These are phyloP conservation scores for Rotaria sp. DNA, from an alignment of 2,888 invertebrate genomes.

Conservation along the genomic window DNA sequence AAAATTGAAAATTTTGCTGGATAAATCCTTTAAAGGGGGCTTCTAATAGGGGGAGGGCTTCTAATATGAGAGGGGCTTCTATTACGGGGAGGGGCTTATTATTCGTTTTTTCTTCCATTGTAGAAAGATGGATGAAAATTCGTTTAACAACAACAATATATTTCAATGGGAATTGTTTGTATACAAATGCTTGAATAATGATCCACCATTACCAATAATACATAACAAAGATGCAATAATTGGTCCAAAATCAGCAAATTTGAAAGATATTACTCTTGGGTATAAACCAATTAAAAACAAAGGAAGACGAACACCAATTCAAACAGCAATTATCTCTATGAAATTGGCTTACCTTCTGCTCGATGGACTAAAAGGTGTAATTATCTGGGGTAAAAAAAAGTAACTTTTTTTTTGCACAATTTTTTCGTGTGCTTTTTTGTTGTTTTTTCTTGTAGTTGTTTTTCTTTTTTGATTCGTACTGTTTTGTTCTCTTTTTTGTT, in stretches of 20 bases:
- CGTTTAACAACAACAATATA: background rate
- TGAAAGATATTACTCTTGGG: background rate
- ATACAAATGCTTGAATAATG: background rate
- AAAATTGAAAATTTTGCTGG: too few relatives aligned
- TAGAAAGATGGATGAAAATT: background rate
- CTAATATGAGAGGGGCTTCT: too few relatives aligned
- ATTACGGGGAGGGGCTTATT: too few relatives aligned
- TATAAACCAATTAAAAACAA: background rate
- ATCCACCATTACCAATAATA: background rate
- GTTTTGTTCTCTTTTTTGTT: background rate
- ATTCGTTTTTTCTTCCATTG: background rate
- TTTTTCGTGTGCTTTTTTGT: background rate
- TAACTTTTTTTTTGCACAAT: background rate
- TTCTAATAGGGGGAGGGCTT: too few relatives aligned
- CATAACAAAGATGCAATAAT: background rate
- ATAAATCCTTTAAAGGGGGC: too few relatives aligned
- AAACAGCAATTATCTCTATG: background rate
- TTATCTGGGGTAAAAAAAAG: background rate
- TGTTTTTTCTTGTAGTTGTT: background rate
- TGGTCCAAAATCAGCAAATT: background rate
- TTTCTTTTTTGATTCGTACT: background rate
- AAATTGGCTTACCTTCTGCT: background rate
- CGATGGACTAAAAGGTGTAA: background rate
- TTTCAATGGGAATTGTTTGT: background rate
- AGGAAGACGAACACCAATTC: background rate